These are phyloP conservation scores for Anas bahamensis DNA, from an alignment of 2,797 vertebrate species.

Conservation along the genomic window DNA sequence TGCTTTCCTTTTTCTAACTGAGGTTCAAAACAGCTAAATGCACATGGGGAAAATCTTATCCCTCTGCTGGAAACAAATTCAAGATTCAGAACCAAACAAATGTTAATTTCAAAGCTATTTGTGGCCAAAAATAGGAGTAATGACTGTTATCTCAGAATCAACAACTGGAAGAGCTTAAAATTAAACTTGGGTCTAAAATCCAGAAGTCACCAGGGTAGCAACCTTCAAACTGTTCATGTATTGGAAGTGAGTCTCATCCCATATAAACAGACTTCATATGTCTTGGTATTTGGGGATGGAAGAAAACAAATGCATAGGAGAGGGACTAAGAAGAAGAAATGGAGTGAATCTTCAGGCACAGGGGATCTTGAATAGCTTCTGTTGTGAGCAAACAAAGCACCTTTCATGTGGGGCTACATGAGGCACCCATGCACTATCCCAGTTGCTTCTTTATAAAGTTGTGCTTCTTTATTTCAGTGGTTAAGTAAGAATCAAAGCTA, in stretches of 20 bases:
- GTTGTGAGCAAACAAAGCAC: neutral
- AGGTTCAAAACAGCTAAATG: neutral
- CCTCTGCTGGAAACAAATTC: neutral
- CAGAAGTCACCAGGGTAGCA: neutral
- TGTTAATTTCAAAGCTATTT: neutral
- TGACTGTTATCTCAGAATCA: neutral
- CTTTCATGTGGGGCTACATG: neutral
- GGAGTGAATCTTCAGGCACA: neutral
- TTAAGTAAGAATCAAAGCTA: neutral
- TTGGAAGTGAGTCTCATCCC: neutral
- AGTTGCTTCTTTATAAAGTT: neutral
- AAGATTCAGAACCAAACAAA: neutral
- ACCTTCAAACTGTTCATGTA: neutral
- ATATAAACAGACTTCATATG: neutral
- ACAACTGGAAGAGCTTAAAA: constrained; percentile 21
- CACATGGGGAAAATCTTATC: neutral
- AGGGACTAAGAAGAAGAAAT: neutral
- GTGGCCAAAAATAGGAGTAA: neutral
- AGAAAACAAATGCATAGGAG: neutral
- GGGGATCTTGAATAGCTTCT: neutral
- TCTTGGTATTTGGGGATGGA: neutral
- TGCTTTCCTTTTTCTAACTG: constrained; percentile 36
- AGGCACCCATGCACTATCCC: neutral
- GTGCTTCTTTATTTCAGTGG: neutral
- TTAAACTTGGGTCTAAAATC: neutral